These are phyloP conservation scores for Rhabdornis inornatus DNA, from an alignment of 2,113 vertebrate genomes.

Conservation along the genomic window DNA sequence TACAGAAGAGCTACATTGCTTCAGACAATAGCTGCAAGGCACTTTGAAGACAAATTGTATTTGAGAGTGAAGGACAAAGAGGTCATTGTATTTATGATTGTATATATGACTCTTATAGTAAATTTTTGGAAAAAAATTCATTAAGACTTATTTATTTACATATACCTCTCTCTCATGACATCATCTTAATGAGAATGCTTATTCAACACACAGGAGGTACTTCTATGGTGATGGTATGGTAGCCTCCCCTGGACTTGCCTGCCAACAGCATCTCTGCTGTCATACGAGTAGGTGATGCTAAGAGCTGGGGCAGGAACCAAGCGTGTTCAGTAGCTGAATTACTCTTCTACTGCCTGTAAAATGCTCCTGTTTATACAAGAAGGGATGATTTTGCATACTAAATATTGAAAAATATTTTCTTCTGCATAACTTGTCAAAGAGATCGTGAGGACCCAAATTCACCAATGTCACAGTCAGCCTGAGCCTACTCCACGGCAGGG, in stretches of 20 bases:
- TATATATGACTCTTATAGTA: background rate
- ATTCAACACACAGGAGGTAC: background rate
- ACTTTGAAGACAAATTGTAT: background rate
- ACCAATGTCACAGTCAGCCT: background rate
- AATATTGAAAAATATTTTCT: background rate
- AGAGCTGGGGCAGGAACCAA: background rate
- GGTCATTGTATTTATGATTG: background rate
- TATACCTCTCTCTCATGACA: background rate
- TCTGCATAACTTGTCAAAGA: background rate
- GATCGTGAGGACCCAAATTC: background rate
- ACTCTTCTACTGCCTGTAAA: background rate
- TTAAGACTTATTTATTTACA: background rate
- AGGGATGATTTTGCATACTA: background rate
- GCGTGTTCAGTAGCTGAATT: background rate
- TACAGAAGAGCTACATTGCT: background rate
- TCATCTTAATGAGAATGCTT: background rate
- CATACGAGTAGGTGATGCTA: accelerated
- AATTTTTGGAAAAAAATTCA: background rate
- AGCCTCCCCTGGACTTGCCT: background rate
- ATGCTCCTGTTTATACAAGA: background rate
- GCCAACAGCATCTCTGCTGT: background rate
- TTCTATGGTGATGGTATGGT: accelerated
- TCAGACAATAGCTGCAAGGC: background rate
- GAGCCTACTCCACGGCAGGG: background rate
- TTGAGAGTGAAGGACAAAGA: background rate